Evolutionary conservation across 1,140 invertebrate genomes (phyloP).

Genomic region (Drosophila pachea): DNA sequence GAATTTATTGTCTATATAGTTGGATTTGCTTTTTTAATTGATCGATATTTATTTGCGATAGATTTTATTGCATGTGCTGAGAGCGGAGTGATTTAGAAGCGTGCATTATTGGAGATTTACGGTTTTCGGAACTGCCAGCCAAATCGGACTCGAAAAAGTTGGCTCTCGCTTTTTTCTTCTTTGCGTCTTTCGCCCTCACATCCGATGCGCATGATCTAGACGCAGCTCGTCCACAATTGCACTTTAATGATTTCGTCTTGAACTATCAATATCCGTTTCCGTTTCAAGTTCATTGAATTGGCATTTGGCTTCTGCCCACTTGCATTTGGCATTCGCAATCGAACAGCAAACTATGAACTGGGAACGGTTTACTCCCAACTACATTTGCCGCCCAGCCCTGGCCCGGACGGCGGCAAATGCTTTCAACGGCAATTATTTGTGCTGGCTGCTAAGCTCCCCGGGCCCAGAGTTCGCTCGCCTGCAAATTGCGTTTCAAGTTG

Average conservation of each 20-base stretch:
- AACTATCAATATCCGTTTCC: constrained; percentile 78
- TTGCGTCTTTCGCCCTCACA: constrained; percentile 3
- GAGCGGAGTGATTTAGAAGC: constrained; percentile 28
- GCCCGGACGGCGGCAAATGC: constrained; percentile 56
- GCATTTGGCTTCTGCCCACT: constrained; percentile 31
- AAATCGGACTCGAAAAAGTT: constrained; percentile 23
- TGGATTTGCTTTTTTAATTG: not conserved
- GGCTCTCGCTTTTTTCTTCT: constrained; percentile 4
- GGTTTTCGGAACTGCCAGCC: constrained; percentile 37
- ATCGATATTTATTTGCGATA: constrained; percentile 5
- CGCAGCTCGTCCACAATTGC: constrained; percentile 52
- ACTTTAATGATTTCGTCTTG: constrained; percentile 78
- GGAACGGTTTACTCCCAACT: no score
- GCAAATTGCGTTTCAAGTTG: constrained; percentile 70
- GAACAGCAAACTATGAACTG: no score
- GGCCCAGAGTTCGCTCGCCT: not conserved
- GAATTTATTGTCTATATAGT: no score
- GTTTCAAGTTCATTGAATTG: constrained; percentile 63
- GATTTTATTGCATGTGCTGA: not conserved
- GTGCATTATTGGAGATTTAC: constrained; percentile 27
- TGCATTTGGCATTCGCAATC: constrained; percentile 27
- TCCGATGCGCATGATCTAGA: constrained; percentile 11
- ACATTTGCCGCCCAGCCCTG: not conserved
- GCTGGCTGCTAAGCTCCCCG: constrained; percentile 40
- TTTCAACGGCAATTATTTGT: constrained; percentile 77